Evolutionary conservation across 2,797 vertebrate species (phyloP).

Genomic region (Gymnodraco acuticeps): DNA sequence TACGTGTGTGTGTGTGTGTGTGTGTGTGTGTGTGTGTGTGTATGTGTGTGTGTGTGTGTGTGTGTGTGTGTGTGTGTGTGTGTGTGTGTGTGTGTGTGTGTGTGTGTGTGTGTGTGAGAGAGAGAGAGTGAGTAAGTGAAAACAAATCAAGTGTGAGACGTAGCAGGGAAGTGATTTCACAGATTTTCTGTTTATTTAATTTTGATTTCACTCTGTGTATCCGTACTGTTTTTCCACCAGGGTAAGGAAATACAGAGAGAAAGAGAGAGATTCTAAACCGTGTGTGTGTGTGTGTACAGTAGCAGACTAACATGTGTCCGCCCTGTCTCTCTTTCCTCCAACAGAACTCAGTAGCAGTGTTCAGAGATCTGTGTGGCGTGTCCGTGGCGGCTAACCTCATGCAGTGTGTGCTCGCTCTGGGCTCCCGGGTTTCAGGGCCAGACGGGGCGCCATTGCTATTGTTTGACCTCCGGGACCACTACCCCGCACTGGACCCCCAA

Average conservation of each 20-base stretch:
- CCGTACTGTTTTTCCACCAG: not conserved
- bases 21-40: not conserved
- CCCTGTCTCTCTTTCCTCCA: not conserved
- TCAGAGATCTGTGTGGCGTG: slow-evolving; percentile 95
- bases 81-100: not conserved
- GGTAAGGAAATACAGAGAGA: not conserved
- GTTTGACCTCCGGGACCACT: slow-evolving; percentile 91
- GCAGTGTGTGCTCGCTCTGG: slow-evolving; percentile 94
- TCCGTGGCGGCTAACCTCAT: slow-evolving; percentile 95
- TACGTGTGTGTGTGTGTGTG: slow-evolving; percentile 20
- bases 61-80: slow-evolving; percentile 4
- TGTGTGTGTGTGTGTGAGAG: slow-evolving; percentile 2
- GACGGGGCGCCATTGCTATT: slow-evolving; percentile 90
- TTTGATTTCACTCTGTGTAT: slow-evolving; percentile 1
- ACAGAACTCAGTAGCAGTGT: slow-evolving; percentile 91
- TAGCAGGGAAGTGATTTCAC: not conserved
- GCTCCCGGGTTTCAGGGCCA: slow-evolving; percentile 89
- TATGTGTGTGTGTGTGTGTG: slow-evolving; percentile 5
- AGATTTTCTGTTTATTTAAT: slow-evolving; percentile 9
- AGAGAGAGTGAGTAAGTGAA: too few relatives aligned
- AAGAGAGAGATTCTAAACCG: not conserved
- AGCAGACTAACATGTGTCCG: not conserved
- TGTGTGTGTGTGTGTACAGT: slow-evolving; percentile 1
- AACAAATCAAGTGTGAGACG: slow-evolving; percentile 3
- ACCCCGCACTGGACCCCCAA: slow-evolving; percentile 92